phyloP scores from a whole-genome alignment of 2,797 vertebrate species.

The Ambastaia sidthimunki region DNA sequence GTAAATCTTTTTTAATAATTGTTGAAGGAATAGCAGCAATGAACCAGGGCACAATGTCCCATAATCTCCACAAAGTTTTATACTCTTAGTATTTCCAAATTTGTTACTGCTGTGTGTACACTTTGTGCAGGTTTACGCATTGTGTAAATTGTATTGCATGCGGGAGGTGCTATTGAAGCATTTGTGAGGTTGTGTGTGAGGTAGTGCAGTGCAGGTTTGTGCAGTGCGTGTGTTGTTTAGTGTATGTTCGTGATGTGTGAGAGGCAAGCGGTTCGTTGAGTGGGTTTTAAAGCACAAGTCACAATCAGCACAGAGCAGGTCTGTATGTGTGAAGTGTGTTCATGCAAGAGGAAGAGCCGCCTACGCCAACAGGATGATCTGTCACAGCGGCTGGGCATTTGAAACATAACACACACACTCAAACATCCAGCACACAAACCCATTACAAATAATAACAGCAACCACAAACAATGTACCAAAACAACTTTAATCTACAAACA shows the following conservation, averaged over 20 bases:
- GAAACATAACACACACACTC: constrained; percentile 66
- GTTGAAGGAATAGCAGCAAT: not conserved
- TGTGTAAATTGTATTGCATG: not conserved
- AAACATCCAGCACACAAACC: constrained; percentile 60
- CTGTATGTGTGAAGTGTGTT: constrained; percentile 62
- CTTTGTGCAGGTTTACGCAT: not conserved
- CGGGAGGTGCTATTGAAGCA: not conserved
- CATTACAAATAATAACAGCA: constrained; percentile 32
- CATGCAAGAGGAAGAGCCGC: constrained; percentile 82
- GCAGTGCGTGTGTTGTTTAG: constrained; percentile 60
- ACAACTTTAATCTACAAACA: not conserved
- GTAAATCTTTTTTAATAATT: not conserved
- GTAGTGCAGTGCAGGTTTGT: constrained; percentile 51
- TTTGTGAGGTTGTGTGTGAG: constrained; percentile 22
- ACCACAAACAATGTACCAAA: constrained; percentile 9
- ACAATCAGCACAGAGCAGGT: constrained; percentile 48
- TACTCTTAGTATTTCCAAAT: not conserved
- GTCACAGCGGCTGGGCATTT: constrained; percentile 76
- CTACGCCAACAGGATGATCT: constrained; percentile 84
- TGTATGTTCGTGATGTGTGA: not conserved
- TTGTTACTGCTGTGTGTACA: not conserved
- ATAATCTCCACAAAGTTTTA: not conserved
- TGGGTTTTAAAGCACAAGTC: constrained; percentile 48
- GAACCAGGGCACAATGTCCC: not conserved
- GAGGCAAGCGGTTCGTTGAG: constrained; percentile 4